Conservation (phyloP, 2,888 invertebrate genomes). For the Carcina quercana region DNA sequence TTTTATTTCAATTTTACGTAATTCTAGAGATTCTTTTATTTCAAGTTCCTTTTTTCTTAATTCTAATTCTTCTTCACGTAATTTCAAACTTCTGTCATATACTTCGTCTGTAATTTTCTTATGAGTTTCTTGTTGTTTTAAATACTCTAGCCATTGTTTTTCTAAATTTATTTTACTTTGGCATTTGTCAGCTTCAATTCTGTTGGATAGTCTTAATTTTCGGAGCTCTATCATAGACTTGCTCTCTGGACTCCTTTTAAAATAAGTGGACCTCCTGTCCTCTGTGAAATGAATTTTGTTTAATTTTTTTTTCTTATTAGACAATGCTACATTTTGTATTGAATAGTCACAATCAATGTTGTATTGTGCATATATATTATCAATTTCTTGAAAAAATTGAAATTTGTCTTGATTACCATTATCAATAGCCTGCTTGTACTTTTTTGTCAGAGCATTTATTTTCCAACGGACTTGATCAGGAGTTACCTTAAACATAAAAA, state of each 20-base stretch:
- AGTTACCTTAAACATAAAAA: no score
- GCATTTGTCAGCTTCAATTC: constrained; percentile 37
- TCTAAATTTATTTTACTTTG: constrained; percentile 43
- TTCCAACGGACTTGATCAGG: constrained; percentile 46
- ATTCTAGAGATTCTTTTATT: constrained; percentile 33
- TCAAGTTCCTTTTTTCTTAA: constrained; percentile 32
- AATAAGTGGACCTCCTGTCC: constrained; percentile 4
- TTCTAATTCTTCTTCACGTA: constrained; percentile 35
- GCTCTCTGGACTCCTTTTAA: constrained; percentile 22
- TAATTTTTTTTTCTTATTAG: constrained; percentile 24
- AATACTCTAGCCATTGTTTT: constrained; percentile 42
- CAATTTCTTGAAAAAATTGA: constrained; percentile 39
- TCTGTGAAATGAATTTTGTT: constrained; percentile 7
- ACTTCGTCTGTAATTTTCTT: constrained; percentile 29
- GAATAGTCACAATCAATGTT: constrained; percentile 35
- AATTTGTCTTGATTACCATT: constrained; percentile 34
- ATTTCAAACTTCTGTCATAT: constrained; percentile 29
- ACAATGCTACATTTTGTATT: constrained; percentile 22
- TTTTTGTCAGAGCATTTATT: constrained; percentile 44
- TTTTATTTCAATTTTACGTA: constrained; percentile 30
- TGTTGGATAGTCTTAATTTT: constrained; percentile 38
- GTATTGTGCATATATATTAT: constrained; percentile 36
- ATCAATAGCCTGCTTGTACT: constrained; percentile 38
- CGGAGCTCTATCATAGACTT: constrained; percentile 37
- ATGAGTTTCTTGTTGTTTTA: constrained; percentile 33